Evolutionary conservation across 1,140 invertebrate species (phyloP).

Genomic region (Dendroctonus valens): DNA sequence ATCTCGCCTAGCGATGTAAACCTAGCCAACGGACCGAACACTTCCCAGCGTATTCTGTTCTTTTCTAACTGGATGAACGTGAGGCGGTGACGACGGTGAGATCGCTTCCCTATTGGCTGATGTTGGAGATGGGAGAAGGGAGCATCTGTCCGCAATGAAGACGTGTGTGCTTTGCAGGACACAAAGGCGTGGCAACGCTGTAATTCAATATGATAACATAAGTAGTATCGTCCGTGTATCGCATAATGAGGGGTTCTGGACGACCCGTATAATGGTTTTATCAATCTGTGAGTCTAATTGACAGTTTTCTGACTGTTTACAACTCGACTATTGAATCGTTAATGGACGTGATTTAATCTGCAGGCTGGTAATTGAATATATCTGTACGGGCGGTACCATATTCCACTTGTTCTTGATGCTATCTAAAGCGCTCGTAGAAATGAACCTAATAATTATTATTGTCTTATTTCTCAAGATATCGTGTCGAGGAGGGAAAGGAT

Average conservation of each 20-base stretch:
- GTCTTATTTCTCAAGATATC: not conserved
- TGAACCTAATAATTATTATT: no score
- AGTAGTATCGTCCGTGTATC: conserved; percentile 28
- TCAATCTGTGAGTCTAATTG: conserved; percentile 34
- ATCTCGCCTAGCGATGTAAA: no score
- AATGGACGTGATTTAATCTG: conserved; percentile 33
- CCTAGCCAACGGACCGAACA: no score
- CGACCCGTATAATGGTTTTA: conserved; percentile 31
- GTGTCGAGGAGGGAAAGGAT: no score
- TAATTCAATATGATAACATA: conserved; percentile 34
- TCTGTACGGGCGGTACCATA: conserved; percentile 11
- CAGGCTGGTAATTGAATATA: conserved; percentile 20
- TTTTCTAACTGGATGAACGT: conserved; percentile 14
- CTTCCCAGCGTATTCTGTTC: conserved; percentile 1
- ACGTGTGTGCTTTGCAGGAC: conserved; percentile 25
- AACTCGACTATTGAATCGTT: conserved; percentile 32
- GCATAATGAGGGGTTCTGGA: conserved; percentile 29
- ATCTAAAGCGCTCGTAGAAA: no score
- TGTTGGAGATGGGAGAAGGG: not conserved
- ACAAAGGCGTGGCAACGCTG: conserved; percentile 19
- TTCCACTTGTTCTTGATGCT: not conserved
- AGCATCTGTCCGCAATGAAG: conserved; percentile 12
- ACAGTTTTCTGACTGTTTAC: conserved; percentile 35
- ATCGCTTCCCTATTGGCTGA: conserved; percentile 11
- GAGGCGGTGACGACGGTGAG: conserved; percentile 14